Conservation (phyloP, 2,113 vertebrate species). For the Microcebus griseorufus region DNA sequence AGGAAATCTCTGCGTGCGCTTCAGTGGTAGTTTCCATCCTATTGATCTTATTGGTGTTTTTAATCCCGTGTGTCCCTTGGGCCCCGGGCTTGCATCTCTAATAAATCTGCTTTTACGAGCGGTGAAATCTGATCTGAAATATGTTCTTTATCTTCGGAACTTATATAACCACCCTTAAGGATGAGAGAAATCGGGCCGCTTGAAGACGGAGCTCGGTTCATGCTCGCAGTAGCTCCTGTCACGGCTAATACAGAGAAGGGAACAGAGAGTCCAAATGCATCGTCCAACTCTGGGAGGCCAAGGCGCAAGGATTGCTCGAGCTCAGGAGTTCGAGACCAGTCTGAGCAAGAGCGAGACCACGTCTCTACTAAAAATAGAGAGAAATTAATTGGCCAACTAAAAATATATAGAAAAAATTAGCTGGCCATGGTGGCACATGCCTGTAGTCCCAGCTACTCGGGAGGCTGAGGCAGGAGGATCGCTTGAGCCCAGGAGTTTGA, state of each 20-base stretch:
- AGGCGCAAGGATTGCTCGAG: no score
- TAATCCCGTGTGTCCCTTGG: fast-evolving
- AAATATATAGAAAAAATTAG: no score
- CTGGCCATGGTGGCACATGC: no score
- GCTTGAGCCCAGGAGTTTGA: no score
- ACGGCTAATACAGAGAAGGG: fast-evolving
- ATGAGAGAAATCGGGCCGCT: background rate
- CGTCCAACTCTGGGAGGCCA: no score
- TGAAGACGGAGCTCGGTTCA: fast-evolving
- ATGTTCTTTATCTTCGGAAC: background rate
- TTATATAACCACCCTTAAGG: background rate
- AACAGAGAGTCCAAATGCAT: fast-evolving
- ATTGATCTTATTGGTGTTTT: background rate
- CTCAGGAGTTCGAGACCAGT: no score
- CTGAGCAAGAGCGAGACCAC: no score
- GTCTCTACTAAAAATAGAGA: no score
- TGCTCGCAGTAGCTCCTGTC: background rate
- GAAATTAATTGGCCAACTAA: no score
- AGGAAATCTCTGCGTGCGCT: background rate
- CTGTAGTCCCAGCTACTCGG: no score
- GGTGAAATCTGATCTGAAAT: background rate
- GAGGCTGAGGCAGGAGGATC: no score
- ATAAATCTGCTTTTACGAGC: background rate
- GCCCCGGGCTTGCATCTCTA: background rate
- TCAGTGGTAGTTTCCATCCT: background rate